Evolutionary conservation across 2,888 invertebrate genomes (phyloP).

Genomic region (Cecidostiba fungosa): DNA sequence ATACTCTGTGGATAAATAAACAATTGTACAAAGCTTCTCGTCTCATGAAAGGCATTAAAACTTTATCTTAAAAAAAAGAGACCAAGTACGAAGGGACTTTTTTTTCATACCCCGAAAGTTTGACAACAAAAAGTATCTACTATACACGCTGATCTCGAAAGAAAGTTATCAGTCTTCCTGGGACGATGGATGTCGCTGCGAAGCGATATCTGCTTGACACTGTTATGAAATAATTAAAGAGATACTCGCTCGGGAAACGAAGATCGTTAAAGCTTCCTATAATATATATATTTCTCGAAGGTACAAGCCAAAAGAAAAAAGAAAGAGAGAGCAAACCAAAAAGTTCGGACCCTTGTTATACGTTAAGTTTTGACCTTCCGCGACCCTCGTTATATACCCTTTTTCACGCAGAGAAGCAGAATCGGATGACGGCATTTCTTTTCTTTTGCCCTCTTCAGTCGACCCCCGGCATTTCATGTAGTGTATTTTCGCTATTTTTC

Average conservation of each 20-base stretch:
- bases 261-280: slow-evolving; percentile 39
- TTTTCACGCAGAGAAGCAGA: neutral
- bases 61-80: neutral
- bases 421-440: slow-evolving; percentile 27
- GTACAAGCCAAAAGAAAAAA: neutral
- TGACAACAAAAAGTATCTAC: neutral
- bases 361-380: slow-evolving; percentile 36
- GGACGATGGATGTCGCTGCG: neutral
- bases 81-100: neutral
- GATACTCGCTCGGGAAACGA: neutral
- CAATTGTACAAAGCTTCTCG: neutral
- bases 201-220: slow-evolving; percentile 38
- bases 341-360: slow-evolving; percentile 63
- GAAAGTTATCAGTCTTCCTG: neutral
- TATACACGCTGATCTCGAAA: neutral
- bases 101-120: neutral
- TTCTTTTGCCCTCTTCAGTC: neutral
- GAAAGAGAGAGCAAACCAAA: slow-evolving; percentile 42
- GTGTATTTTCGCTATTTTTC: slow-evolving; percentile 11
- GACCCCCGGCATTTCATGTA: neutral
- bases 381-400: slow-evolving; percentile 63
- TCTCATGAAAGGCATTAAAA: slow-evolving; percentile 1
- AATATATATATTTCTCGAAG: neutral
- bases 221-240: slow-evolving; percentile 57
- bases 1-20: neutral